Evolutionary conservation across 2,797 vertebrate genomes (phyloP), one percentile per base, ranked within the genome.

Genomic region (Esox masquinongy): DNA sequence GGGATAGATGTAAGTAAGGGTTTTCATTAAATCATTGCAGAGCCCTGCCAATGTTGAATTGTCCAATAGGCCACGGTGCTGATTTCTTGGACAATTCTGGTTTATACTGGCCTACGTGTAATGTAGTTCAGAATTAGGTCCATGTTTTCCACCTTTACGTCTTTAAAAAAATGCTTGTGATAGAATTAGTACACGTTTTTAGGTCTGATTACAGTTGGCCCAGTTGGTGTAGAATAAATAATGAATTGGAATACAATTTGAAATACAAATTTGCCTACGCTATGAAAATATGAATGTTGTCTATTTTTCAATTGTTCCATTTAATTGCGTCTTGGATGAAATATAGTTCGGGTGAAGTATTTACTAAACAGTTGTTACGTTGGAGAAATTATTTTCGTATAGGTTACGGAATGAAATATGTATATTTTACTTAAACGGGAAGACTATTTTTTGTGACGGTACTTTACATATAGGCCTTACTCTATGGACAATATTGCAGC

Each of bases 1-100:
- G 96, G 2, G 97, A 99, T 89, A 94, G 97, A 97, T 98, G 98
- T 99, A 92, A 94, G 94, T 94, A 16, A 71, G 9, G 47, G 5
- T 39, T 61, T 61, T 43, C 4, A 24, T 61, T 59, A 61, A 39
- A 73, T 15, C 26, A 29, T n/a, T 53, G 29, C 49, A 59, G 19
- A 59, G 7, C 66, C 7, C 34, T 68, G 16, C 15, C 1, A n/a
- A 34, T 3, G 16, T 34, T 17, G 31, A 31, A 2, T 15, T 31
- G 29, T 26, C 29, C 14, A 34, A 2, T 36, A 8, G 50, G 50
- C 17, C n/a, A 71, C 6, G 49, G 17, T 14, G n/a, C 19, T 19
- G 6, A 11, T 31, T 70, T 26, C 69, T 68, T 17, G 43, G 43
- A 31, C 50, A 36, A 36, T 19, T 67, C 16, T 36, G 64, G 64